Conservation (phyloP, 2,888 invertebrate genomes). For the Lissonota sp. region DNA sequence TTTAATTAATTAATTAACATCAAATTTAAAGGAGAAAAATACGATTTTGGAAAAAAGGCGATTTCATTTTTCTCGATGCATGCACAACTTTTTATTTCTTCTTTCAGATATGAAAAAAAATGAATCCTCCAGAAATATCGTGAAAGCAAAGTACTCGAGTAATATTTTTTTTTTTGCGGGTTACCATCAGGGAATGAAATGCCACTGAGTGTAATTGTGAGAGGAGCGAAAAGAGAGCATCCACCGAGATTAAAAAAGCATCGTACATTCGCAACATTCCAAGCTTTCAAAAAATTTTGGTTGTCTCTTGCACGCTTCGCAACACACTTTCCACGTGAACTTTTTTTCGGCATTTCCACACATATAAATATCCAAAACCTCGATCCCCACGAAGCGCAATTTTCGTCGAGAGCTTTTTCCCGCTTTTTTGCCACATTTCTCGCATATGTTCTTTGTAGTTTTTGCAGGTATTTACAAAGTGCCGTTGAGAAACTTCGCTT, state of each 20-base stretch:
- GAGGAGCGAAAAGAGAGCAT: neutral
- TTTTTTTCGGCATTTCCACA: conserved; percentile 1
- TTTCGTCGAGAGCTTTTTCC: neutral
- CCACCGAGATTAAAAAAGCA: conserved; percentile 13
- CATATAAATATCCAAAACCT: neutral
- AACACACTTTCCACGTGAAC: neutral
- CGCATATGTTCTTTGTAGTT: neutral
- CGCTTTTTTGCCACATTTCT: neutral
- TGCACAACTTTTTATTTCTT: neutral
- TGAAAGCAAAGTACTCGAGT: no score
- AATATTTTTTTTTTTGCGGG: neutral
- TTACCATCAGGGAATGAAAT: neutral
- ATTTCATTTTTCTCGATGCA: neutral
- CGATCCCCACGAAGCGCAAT: neutral
- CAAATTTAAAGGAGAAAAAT: neutral
- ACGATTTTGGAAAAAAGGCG: neutral
- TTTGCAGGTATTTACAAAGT: neutral
- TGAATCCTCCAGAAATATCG: no score
- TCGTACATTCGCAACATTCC: neutral
- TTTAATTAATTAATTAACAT: neutral
- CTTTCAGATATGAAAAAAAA: no score
- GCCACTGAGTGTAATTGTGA: neutral
- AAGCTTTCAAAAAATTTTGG: neutral
- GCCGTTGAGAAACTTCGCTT: neutral
- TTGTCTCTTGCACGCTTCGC: conserved; percentile 17